These are phyloP conservation scores for Arizona elegans DNA, from an alignment of 2,113 vertebrate species.

Conservation along the genomic window DNA sequence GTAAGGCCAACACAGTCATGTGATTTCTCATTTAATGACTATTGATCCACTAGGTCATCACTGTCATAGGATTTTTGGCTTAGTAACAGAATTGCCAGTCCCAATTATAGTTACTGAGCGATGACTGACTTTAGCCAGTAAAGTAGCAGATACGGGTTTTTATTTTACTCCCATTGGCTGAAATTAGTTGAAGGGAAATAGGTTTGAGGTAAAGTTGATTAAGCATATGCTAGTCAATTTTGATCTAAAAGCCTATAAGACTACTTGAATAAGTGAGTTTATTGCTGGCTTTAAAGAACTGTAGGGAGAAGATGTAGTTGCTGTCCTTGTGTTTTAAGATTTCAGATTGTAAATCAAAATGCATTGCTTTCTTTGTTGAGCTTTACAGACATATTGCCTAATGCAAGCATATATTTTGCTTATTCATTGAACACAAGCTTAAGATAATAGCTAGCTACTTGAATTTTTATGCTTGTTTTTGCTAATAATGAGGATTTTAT, in stretches of 20 bases:
- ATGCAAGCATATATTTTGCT: background rate
- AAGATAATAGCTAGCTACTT: background rate
- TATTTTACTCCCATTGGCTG: background rate
- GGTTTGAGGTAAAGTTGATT: background rate
- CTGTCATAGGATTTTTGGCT: background rate
- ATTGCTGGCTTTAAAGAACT: background rate
- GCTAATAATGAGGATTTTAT: background rate
- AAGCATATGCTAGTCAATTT: background rate
- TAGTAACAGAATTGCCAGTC: background rate
- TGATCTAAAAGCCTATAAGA: background rate
- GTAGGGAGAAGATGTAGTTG: background rate
- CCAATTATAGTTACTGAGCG: background rate
- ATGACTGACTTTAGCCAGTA: background rate
- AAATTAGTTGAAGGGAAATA: background rate
- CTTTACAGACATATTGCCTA: background rate
- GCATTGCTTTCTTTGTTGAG: background rate
- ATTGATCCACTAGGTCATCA: background rate
- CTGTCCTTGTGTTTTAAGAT: background rate
- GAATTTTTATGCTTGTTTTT: background rate
- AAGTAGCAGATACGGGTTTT: background rate
- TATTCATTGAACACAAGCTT: background rate
- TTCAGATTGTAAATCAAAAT: background rate
- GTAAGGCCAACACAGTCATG: background rate
- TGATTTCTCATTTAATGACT: background rate
- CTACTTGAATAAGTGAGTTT: background rate